A percentile compares a stretch with the other conserved stretches of the same genome.
These are phyloP conservation scores for Vombatus ursinus DNA, from an alignment of 2,113 vertebrate genomes.

Conservation along the genomic window DNA sequence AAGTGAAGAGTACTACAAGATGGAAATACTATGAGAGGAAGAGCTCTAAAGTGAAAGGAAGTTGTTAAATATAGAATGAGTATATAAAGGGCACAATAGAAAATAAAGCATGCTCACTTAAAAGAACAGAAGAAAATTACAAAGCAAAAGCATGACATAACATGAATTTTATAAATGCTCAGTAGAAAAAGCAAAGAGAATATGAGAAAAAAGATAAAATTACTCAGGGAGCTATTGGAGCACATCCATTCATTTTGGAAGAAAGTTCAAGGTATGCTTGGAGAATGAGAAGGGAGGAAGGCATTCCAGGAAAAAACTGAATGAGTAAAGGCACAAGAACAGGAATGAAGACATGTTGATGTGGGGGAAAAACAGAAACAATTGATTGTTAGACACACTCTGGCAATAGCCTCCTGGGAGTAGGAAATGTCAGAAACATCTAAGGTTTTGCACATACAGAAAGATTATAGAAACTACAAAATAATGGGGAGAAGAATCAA, in stretches of 20 bases:
- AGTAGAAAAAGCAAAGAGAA: background rate
- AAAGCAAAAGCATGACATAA: background rate
- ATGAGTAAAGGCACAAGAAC: background rate
- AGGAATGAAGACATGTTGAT: background rate
- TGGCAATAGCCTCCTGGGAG: background rate
- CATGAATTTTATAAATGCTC: background rate
- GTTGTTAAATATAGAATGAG: background rate
- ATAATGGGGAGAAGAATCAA: background rate
- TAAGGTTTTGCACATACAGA: background rate
- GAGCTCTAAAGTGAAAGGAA: background rate
- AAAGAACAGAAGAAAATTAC: background rate
- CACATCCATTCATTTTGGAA: background rate
- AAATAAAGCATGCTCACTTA: background rate
- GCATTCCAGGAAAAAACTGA: background rate
- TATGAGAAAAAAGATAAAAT: background rate
- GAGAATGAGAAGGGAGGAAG: background rate
- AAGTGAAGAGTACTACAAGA: background rate
- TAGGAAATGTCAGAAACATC: conserved; percentile 8
- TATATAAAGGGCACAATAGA: background rate
- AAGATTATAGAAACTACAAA: conserved; percentile 27
- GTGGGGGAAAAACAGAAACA: background rate
- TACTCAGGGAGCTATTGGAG: background rate
- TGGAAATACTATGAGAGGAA: background rate
- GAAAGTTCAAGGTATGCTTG: background rate
- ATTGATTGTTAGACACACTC: background rate